These are phyloP conservation scores for Drosophila subsilvestris DNA, from an alignment of 2,888 invertebrate genomes.

Conservation along the genomic window DNA sequence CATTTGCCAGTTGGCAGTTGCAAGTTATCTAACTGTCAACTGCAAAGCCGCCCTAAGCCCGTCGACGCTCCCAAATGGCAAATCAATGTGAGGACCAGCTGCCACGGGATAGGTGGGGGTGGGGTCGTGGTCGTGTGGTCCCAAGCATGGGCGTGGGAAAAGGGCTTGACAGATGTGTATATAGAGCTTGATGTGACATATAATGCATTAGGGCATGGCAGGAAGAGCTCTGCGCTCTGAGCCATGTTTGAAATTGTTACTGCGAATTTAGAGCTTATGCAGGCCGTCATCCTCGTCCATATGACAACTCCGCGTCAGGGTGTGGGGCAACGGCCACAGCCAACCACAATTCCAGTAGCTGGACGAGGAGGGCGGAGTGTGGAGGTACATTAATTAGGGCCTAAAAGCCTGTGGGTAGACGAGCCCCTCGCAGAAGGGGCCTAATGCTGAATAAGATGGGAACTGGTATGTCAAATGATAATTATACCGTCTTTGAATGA, in stretches of 20 bases:
- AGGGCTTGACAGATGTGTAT: neutral
- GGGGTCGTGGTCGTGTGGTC: too few species aligned
- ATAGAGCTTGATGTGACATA: neutral
- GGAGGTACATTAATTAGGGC: neutral
- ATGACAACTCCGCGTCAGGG: too few species aligned
- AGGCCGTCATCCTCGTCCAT: neutral
- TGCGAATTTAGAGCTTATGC: neutral
- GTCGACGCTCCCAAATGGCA: constrained; percentile 20
- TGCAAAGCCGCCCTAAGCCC: constrained; percentile 28
- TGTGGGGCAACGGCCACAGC: too few species aligned
- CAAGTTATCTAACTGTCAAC: constrained; percentile 43
- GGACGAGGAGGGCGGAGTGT: neutral
- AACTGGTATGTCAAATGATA: neutral
- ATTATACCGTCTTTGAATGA: neutral
- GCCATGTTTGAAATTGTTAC: neutral
- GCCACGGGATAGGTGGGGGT: too few species aligned
- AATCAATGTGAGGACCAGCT: constrained; percentile 19
- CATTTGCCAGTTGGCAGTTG: constrained; percentile 47
- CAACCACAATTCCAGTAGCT: neutral
- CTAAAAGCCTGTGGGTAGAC: neutral
- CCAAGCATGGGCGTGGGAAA: neutral
- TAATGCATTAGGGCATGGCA: neutral
- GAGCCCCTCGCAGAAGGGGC: neutral
- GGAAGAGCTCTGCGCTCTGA: neutral
- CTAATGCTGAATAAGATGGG: neutral